phyloP scores from a whole-genome alignment of 2,888 invertebrate species.

The Nomada ferruginata region DNA sequence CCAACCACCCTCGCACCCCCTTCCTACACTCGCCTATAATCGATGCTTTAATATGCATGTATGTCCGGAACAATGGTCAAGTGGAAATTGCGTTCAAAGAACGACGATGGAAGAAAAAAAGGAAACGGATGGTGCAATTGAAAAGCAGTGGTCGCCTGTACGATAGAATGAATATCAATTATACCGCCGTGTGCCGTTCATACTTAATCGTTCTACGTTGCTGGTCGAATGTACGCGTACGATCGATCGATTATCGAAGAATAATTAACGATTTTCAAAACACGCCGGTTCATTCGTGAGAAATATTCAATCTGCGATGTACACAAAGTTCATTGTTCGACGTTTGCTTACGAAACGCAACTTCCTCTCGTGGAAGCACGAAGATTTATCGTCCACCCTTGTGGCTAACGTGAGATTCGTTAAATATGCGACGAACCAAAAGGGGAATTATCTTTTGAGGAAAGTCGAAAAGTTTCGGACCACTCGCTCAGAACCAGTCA shows the following conservation, averaged over 20 bases:
- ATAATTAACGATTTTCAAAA: constrained; percentile 17
- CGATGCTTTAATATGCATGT: constrained; percentile 31
- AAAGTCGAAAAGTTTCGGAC: background rate
- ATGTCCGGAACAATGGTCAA: constrained; percentile 19
- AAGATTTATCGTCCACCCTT: background rate
- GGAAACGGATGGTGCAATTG: constrained; percentile 8
- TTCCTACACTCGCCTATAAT: constrained; percentile 6
- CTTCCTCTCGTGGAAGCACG: background rate
- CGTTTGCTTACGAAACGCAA: constrained; percentile 14
- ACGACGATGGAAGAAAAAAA: background rate
- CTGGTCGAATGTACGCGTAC: background rate
- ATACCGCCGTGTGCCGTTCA: background rate
- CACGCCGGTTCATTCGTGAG: background rate
- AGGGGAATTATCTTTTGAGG: background rate
- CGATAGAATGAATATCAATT: constrained; percentile 23
- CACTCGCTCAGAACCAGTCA: no score
- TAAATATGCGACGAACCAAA: background rate
- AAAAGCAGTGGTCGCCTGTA: background rate
- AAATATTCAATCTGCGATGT: constrained; percentile 24
- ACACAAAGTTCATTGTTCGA: background rate
- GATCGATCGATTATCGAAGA: constrained; percentile 4
- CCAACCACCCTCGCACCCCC: background rate
- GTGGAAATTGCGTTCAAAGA: constrained; percentile 23
- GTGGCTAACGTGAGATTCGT: background rate
- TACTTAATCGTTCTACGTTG: constrained; percentile 5